These are phyloP conservation scores for Dendrolimus houi DNA, from an alignment of 2,888 invertebrate species.

Conservation along the genomic window DNA sequence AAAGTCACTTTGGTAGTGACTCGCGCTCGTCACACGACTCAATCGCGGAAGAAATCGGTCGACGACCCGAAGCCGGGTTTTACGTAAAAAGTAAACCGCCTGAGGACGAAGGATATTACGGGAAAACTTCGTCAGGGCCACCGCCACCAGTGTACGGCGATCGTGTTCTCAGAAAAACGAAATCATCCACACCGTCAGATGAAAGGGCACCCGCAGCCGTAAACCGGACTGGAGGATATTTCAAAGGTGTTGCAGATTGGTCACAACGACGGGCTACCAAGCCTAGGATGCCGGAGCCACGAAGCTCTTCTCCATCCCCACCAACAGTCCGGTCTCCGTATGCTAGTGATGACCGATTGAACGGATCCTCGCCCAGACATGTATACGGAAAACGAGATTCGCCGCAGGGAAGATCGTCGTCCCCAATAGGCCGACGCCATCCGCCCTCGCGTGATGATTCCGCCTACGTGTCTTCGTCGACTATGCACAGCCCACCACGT, in stretches of 20 bases:
- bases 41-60: slow-evolving; percentile 79
- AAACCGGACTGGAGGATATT: slow-evolving; percentile 74
- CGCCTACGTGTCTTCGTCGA: slow-evolving; percentile 74
- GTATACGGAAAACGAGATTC: slow-evolving; percentile 63
- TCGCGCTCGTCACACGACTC: slow-evolving; percentile 86
- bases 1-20: slow-evolving; percentile 93
- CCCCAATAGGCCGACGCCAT: slow-evolving; percentile 60
- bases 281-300: slow-evolving; percentile 67
- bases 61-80: slow-evolving; percentile 80
- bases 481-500: slow-evolving; percentile 74
- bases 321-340: slow-evolving; percentile 60
- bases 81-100: slow-evolving; percentile 79
- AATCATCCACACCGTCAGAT: slow-evolving; percentile 72
- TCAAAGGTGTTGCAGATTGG: slow-evolving; percentile 88
- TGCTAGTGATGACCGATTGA: slow-evolving; percentile 54
- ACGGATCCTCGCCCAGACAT: slow-evolving; percentile 56
- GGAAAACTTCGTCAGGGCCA: slow-evolving; percentile 59
- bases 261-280: slow-evolving; percentile 79
- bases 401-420: slow-evolving; percentile 54
- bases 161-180: slow-evolving; percentile 66
- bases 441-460: slow-evolving; percentile 74
- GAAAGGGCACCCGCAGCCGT: slow-evolving; percentile 57
- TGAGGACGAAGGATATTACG: slow-evolving; percentile 66
- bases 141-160: slow-evolving; percentile 62
- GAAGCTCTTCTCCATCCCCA: slow-evolving; percentile 64